Conservation (phyloP, 2,888 invertebrate genomes). For the Lamellibrachia columna region DNA sequence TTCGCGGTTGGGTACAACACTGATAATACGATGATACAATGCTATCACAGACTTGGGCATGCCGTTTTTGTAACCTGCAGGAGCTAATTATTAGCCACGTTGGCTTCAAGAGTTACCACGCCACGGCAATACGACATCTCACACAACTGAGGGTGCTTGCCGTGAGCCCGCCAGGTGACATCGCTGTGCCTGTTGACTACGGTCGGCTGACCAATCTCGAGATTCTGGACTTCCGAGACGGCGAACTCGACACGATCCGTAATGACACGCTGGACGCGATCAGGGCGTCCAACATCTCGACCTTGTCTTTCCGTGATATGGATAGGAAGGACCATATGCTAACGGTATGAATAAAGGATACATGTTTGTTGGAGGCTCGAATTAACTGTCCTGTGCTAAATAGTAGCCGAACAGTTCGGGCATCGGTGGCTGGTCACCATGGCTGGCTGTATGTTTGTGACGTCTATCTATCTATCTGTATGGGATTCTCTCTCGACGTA, state of each 20-base stretch:
- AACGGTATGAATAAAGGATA: background rate
- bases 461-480: no score
- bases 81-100: background rate
- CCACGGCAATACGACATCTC: background rate
- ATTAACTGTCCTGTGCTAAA: background rate
- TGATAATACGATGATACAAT: background rate
- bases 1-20: background rate
- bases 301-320: background rate
- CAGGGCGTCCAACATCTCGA: background rate
- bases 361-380: background rate
- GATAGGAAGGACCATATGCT: background rate
- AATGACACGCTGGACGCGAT: background rate
- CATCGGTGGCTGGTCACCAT: no score
- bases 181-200: background rate
- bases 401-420: background rate
- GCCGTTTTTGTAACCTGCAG: background rate
- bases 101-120: background rate
- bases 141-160: background rate
- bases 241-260: background rate
- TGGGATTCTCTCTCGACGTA: no score
- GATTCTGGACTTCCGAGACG: conserved; percentile 5
- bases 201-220: background rate
- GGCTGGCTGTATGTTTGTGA: no score
- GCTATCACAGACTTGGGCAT: background rate
- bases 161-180: background rate